Percentiles rank a stretch among this genome's conserved stretches.
Conservation (phyloP, 2,888 invertebrate species). For the Abrostola tripartita region DNA sequence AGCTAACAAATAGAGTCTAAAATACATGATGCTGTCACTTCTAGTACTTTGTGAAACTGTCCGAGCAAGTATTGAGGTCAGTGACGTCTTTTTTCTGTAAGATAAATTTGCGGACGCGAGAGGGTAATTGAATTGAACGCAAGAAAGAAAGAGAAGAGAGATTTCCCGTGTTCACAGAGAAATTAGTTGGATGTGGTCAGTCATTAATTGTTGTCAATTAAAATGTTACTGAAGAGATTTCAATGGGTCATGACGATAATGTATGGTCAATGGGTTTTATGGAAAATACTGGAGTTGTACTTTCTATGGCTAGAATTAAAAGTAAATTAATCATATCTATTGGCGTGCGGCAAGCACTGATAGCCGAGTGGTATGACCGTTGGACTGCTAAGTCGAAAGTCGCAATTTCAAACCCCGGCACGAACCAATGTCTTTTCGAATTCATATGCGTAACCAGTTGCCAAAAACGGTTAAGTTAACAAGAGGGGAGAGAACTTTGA, state of each 20-base stretch:
- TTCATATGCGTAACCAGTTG: too few relatives aligned
- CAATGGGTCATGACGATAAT: slow-evolving; percentile 11
- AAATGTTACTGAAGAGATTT: slow-evolving; percentile 25
- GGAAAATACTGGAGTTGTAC: neutral
- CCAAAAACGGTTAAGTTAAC: too few relatives aligned
- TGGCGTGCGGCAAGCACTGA: too few relatives aligned
- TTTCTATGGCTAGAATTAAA: neutral
- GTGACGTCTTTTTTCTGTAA: slow-evolving; percentile 83
- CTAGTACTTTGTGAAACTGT: slow-evolving; percentile 47
- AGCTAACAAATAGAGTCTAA: slow-evolving; percentile 17
- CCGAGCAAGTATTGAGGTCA: slow-evolving; percentile 80
- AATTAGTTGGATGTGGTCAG: slow-evolving; percentile 71
- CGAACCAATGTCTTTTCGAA: too few relatives aligned
- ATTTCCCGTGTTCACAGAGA: slow-evolving; percentile 52
- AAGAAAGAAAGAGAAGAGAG: slow-evolving; percentile 57
- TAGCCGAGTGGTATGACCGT: too few relatives aligned
- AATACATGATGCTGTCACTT: slow-evolving; percentile 10
- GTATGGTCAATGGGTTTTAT: neutral
- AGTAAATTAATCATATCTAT: neutral
- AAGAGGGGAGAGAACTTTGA: too few relatives aligned
- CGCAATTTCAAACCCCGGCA: too few relatives aligned
- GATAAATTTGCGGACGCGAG: slow-evolving; percentile 77
- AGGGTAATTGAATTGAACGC: slow-evolving; percentile 49
- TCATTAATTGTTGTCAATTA: slow-evolving; percentile 56
- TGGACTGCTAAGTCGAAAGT: too few relatives aligned